phyloP scores from a whole-genome alignment of 2,113 vertebrate genomes.

The Nothoprocta pentlandii region DNA sequence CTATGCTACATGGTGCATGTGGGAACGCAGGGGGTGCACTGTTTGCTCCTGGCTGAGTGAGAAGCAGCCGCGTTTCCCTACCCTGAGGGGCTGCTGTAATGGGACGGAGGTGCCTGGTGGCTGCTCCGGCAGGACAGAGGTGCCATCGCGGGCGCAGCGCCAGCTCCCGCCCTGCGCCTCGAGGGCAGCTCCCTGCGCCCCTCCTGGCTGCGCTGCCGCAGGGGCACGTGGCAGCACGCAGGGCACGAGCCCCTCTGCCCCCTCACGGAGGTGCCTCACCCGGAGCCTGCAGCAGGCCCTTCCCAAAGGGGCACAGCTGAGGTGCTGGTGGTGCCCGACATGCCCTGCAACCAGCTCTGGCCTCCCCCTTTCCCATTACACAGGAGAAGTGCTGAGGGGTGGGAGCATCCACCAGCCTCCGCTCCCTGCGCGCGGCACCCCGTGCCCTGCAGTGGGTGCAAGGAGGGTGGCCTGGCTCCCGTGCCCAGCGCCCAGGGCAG shows the following conservation, averaged over 20 bases:
- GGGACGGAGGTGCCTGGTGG: not conserved
- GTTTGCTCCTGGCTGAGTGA: not conserved
- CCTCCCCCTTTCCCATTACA: not conserved
- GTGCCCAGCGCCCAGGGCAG: not conserved
- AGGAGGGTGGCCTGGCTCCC: not conserved
- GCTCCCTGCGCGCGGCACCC: not conserved
- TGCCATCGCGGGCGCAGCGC: not conserved
- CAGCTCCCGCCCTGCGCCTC: rapidly evolving
- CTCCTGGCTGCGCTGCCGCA: no score
- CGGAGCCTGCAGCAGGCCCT: rapidly evolving
- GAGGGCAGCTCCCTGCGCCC: not conserved
- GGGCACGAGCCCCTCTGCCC: not conserved
- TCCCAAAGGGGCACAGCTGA: not conserved
- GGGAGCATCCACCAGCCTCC: not conserved
- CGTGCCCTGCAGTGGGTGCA: rapidly evolving
- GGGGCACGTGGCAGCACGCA: rapidly evolving
- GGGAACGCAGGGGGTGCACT: not conserved
- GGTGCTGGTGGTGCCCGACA: not conserved
- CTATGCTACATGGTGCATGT: not conserved
- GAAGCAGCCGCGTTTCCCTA: not conserved
- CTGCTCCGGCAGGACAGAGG: not conserved
- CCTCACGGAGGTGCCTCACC: not conserved
- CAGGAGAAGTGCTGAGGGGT: not conserved
- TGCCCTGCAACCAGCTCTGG: rapidly evolving
- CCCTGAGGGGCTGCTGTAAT: no score